Evolutionary conservation across 2,113 vertebrate species (phyloP).

Genomic region (Spermophilus dauricus): DNA sequence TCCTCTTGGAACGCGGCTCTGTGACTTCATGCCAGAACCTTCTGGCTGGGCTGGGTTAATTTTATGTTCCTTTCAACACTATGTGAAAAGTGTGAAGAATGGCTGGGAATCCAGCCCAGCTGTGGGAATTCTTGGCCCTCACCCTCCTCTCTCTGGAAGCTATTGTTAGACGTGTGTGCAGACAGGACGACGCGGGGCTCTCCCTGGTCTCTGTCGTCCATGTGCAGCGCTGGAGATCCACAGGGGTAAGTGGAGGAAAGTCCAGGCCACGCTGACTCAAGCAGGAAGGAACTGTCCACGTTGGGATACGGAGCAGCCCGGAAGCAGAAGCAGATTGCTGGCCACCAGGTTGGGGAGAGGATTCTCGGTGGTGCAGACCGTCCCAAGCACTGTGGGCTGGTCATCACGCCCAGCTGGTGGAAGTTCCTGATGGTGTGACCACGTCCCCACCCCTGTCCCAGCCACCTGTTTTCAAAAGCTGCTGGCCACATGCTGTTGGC

Average conservation of each 20-base stretch:
- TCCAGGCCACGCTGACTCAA: neutral
- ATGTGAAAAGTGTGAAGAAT: neutral
- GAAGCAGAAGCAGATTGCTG: fast-evolving
- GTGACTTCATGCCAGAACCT: constrained; percentile 57
- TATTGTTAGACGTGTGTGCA: neutral
- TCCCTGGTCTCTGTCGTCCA: neutral
- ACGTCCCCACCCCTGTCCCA: fast-evolving
- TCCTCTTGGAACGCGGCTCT: neutral
- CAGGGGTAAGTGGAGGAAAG: neutral
- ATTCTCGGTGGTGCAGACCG: neutral
- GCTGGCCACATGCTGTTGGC: no score
- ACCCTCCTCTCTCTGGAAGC: neutral
- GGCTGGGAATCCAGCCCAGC: neutral
- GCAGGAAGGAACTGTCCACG: neutral
- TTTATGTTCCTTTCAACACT: constrained; percentile 68
- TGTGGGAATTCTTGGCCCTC: neutral
- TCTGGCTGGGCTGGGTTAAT: neutral
- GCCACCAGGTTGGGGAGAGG: fast-evolving
- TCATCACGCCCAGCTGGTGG: neutral
- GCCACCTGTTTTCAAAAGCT: neutral
- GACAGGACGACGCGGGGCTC: neutral
- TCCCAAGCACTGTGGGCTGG: neutral
- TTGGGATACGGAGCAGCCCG: fast-evolving
- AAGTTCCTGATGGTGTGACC: neutral
- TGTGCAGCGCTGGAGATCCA: neutral